These are phyloP conservation scores for Zapus hudsonius DNA, from an alignment of 2,113 vertebrate genomes.

Conservation along the genomic window DNA sequence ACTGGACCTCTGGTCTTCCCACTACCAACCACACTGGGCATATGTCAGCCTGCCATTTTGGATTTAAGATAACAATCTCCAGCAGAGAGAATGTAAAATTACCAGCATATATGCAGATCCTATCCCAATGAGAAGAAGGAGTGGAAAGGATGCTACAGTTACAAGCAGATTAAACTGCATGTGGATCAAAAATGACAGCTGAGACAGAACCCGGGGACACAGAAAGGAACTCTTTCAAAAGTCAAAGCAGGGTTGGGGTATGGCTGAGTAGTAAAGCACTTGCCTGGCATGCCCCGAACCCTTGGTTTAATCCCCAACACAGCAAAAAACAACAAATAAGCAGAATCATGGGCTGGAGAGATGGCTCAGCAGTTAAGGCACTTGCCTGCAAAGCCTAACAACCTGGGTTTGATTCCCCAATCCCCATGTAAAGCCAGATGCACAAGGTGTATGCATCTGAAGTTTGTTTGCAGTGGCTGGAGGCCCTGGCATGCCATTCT, in stretches of 20 bases:
- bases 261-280: neutral
- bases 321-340: neutral
- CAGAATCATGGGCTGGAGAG: too few species aligned
- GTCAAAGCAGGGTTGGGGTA: neutral
- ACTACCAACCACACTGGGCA: neutral
- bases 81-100: conserved; percentile 23
- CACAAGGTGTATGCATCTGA: too few species aligned
- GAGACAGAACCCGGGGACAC: neutral
- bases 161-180: neutral
- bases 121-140: neutral
- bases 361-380: too few species aligned
- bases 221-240: neutral
- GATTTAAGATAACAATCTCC: neutral
- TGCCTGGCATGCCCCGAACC: neutral
- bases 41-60: neutral
- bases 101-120: neutral
- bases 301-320: neutral
- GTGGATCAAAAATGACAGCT: neutral
- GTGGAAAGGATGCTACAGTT: neutral
- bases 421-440: too few species aligned
- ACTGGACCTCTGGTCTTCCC: conserved; percentile 12
- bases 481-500: too few species aligned
- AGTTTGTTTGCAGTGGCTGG: too few species aligned
- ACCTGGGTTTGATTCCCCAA: too few species aligned
- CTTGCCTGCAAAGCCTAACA: too few species aligned